Evolutionary conservation across 2,888 invertebrate genomes (phyloP), one percentile per base, ranked within the genome.

Genomic region (Pandemis corylana): DNA sequence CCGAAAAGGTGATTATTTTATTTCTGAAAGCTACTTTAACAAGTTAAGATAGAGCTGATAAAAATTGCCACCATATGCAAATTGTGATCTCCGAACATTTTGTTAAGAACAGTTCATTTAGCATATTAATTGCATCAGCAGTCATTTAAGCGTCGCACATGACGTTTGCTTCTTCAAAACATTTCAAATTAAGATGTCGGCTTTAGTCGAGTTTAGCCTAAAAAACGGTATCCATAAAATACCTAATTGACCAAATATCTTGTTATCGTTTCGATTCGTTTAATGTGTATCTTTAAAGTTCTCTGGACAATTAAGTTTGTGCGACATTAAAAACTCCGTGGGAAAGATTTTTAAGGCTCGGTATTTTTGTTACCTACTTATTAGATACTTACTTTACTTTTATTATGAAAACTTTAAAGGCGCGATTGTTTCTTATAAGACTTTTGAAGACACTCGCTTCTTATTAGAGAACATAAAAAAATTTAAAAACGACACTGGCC

Each of bases 231-330:
- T 68, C 46, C 53, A 20, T 71, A 65, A 76, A 69, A 70, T 15
- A 68, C 51, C 66, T 65, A 68, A 71, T 71, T 74, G 64, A 68
- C 62, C 41, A 67, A 56, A 61, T 67, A 49, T 62, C 41, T 68
- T 73, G 67, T 42, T 74, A 74, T 71, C 74, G n/a, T 62, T 46
- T 13, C 53, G 46, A 61, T 61, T 72, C 68, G 28, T 70, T 68
- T 76, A 59, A 76, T 51, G 67, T 63, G 66, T 56, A 68, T 76
- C 74, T 72, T 76, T 66, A 74, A 61, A 46, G 15, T 59, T 67
- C 13, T 9, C 13, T 9, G 62, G 53, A 70, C 74, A 71, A 74
- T 76, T 74, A 74, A 76, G 12, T 72, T 73, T 41, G 42, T 12
- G 53, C 10, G 13, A 44, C 56, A 41, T 70, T 64, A 63, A 67